Conservation (phyloP, 2,888 invertebrate genomes). For the Nemoura dubitans region DNA sequence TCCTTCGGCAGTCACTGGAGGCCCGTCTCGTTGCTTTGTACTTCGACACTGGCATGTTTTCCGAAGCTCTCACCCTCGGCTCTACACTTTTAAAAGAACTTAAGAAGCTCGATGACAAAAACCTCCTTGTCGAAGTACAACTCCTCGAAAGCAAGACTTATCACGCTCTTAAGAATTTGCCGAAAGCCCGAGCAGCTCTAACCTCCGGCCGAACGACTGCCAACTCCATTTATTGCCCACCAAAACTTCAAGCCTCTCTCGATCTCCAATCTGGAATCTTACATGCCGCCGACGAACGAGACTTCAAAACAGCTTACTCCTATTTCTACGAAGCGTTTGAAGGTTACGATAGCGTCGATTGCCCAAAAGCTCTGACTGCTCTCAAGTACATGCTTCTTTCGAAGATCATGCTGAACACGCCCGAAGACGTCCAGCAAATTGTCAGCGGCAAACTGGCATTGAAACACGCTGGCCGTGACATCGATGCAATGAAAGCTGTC, state of each 20-base stretch:
- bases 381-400: slow-evolving; percentile 99
- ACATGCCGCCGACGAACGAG: slow-evolving; percentile 99
- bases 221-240: slow-evolving; percentile 99
- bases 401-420: slow-evolving; percentile 97
- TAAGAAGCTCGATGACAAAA: slow-evolving; percentile 99
- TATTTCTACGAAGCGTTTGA: slow-evolving; percentile 99
- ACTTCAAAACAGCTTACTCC: slow-evolving; percentile 99
- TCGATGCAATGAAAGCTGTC: slow-evolving; percentile 98
- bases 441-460: slow-evolving; percentile 96
- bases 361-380: slow-evolving; percentile 90
- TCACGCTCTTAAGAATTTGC: slow-evolving; percentile 95
- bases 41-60: slow-evolving; percentile 89
- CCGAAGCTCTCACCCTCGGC: slow-evolving; percentile 85
- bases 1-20: slow-evolving; percentile 94
- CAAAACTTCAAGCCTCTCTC: slow-evolving; percentile 96
- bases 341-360: slow-evolving; percentile 95
- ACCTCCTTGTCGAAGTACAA: slow-evolving; percentile 97
- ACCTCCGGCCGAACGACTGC: slow-evolving; percentile 99
- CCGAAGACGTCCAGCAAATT: slow-evolving; percentile 95
- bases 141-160: slow-evolving; percentile 98
- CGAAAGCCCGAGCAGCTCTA: slow-evolving; percentile 94
- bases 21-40: slow-evolving; percentile 94
- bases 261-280: slow-evolving; percentile 98
- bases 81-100: slow-evolving; percentile 91
- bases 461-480: slow-evolving; percentile 93